Evolutionary conservation across 64 coral and sea anemone species (phyloP).

Genomic region (Actinia tenebrosa): DNA sequence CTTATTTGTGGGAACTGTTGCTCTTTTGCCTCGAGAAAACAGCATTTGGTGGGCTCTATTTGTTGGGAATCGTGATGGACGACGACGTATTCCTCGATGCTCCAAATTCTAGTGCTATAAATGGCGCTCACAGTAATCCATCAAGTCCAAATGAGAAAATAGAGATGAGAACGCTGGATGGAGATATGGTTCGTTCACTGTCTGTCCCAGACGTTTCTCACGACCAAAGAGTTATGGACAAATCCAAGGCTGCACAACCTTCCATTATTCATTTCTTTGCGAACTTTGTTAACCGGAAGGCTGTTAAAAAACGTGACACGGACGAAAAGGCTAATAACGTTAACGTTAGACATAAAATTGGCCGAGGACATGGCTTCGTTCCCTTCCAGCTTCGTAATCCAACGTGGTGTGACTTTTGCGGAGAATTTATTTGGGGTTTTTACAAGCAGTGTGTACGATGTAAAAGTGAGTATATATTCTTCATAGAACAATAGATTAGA

Average conservation of each 20-base stretch:
- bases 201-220: conserved; percentile 55
- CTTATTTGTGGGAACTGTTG: conserved; percentile 21
- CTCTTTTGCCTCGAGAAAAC: conserved; percentile 49
- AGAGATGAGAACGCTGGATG: conserved; percentile 40
- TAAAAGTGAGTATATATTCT: conserved; percentile 65
- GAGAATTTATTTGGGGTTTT: conserved; percentile 92
- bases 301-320: conserved; percentile 50
- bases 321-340: conserved; percentile 47
- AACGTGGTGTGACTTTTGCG: conserved; percentile 91
- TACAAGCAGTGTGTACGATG: conserved; percentile 88
- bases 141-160: background rate
- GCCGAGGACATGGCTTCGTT: conserved; percentile 69
- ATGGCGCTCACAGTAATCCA: conserved; percentile 7
- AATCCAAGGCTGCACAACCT: conserved; percentile 36
- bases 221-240: conserved; percentile 12
- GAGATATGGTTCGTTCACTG: conserved; percentile 33
- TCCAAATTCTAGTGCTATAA: conserved; percentile 12
- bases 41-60: conserved; percentile 45
- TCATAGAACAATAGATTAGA: background rate
- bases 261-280: conserved; percentile 63
- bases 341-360: conserved; percentile 29
- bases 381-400: conserved; percentile 70
- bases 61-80: conserved; percentile 37
- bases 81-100: conserved; percentile 69
- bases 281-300: conserved; percentile 71